phyloP scores from a whole-genome alignment of 2,888 invertebrate species.

The Scaptomyza reducta region DNA sequence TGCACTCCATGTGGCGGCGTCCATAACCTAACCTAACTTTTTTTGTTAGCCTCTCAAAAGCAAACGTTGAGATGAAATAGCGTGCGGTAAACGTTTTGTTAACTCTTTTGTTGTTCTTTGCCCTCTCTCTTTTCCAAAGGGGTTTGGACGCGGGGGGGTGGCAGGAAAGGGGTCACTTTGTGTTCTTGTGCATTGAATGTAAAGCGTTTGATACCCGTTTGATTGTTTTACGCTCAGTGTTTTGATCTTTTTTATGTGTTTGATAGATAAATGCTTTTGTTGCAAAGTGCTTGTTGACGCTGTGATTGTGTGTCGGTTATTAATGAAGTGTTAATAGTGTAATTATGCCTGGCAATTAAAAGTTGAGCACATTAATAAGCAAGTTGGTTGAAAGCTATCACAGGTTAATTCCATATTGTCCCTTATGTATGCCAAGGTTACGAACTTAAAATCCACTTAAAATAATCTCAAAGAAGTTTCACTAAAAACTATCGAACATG shows the following conservation, averaged over 20 bases:
- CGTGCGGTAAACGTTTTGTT: conserved; percentile 59
- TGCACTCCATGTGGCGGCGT: conserved; percentile 74
- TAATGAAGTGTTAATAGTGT: conserved; percentile 49
- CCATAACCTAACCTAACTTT: conserved; percentile 81
- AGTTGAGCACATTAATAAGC: too few relatives aligned
- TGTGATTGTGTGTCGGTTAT: conserved; percentile 1
- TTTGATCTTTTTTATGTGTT: conserved; percentile 14
- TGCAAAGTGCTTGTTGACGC: conserved; percentile 7
- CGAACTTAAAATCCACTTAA: not conserved
- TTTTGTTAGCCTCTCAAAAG: conserved; percentile 40
- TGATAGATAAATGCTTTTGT: conserved; percentile 24
- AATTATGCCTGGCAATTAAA: conserved; percentile 24
- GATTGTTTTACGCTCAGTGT: conserved; percentile 4
- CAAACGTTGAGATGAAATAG: conserved; percentile 49
- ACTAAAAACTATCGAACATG: not conserved
- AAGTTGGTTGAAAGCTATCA: not conserved
- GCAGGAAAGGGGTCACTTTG: conserved; percentile 3
- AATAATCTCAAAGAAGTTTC: not conserved
- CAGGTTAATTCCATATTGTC: not conserved
- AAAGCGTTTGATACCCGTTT: conserved; percentile 38
- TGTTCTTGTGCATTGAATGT: conserved; percentile 18
- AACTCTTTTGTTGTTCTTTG: conserved; percentile 25
- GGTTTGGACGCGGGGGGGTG: too few relatives aligned
- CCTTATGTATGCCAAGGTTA: not conserved
- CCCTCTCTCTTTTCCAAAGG: not conserved